Percentiles rank a stretch among this genome's conserved stretches.
phyloP scores from a whole-genome alignment of 92 coral and sea anemone species.

The Parazoanthus atlanticus region DNA sequence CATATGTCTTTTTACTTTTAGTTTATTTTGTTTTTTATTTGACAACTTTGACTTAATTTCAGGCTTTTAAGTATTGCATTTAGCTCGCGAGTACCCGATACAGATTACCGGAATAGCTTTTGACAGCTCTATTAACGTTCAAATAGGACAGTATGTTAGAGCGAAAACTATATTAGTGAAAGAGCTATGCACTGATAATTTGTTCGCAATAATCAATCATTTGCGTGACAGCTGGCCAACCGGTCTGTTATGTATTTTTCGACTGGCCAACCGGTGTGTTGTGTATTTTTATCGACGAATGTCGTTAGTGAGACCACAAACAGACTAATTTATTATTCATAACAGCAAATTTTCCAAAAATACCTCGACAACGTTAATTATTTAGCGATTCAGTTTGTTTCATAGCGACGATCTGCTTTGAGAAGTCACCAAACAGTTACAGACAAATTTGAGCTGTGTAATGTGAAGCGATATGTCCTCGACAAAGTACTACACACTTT shows the following conservation, averaged over 20 bases:
- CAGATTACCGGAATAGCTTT: neutral
- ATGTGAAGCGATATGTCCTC: constrained; percentile 44
- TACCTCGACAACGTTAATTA: neutral
- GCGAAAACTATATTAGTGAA: neutral
- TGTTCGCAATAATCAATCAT: neutral
- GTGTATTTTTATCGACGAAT: neutral
- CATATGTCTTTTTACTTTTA: too few relatives aligned
- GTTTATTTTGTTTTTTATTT: too few relatives aligned
- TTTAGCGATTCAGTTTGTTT: constrained; percentile 6
- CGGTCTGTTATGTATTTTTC: neutral
- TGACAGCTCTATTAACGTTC: constrained; percentile 6
- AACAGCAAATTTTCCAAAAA: constrained; percentile 14
- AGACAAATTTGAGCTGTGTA: neutral
- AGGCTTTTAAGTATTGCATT: too few relatives aligned
- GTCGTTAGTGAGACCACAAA: neutral
- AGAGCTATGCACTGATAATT: neutral
- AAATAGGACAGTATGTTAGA: neutral
- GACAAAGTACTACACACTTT: constrained; percentile 63
- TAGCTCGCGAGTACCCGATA: too few relatives aligned
- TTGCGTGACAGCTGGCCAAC: constrained; percentile 3
- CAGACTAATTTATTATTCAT: constrained; percentile 30
- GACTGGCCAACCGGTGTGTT: neutral
- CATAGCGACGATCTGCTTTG: constrained; percentile 11
- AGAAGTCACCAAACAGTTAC: too few relatives aligned
- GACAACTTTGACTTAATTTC: too few relatives aligned